Percentiles rank a stretch among this genome's conserved stretches.
Evolutionary conservation across 2,888 invertebrate species (phyloP).

Genomic region (Tiliacea aurago): DNA sequence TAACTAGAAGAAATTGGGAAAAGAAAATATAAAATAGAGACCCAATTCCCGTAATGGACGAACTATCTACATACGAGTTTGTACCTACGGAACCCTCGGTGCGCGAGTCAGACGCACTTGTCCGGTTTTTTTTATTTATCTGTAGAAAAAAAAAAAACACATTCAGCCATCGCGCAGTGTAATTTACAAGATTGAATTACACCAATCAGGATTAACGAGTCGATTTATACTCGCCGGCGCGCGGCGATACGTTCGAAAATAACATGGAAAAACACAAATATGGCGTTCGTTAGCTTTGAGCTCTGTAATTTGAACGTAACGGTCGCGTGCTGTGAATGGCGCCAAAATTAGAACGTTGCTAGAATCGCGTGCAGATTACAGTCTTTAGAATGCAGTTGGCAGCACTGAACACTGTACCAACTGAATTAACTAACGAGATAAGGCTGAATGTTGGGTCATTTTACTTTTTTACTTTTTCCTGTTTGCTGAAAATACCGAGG

Average conservation of each 20-base stretch:
- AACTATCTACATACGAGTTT: no score
- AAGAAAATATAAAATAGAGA: no score
- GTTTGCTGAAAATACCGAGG: conserved; percentile 20
- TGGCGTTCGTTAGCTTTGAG: conserved; percentile 68
- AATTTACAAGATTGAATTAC: conserved; percentile 70
- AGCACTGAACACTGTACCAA: conserved; percentile 44
- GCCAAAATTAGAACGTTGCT: conserved; percentile 69
- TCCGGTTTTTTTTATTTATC: no score
- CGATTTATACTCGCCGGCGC: conserved; percentile 60
- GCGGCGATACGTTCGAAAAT: conserved; percentile 55
- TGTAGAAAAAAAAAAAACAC: conserved; percentile 53
- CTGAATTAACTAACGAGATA: conserved; percentile 64
- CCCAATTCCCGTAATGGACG: no score
- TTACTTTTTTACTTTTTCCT: conserved; percentile 38
- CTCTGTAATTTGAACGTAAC: conserved; percentile 64
- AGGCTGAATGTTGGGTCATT: conserved; percentile 41
- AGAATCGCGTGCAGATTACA: conserved; percentile 70
- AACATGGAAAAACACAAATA: conserved; percentile 62
- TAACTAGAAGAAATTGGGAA: no score
- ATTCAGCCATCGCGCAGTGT: conserved; percentile 56
- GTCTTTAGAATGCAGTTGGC: conserved; percentile 63
- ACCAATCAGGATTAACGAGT: conserved; percentile 68
- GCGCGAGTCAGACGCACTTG: no score
- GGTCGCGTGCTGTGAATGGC: conserved; percentile 62
- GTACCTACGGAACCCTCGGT: no score